These are phyloP conservation scores for Cheilosia urbana DNA, from an alignment of 2,888 invertebrate genomes.

Conservation along the genomic window DNA sequence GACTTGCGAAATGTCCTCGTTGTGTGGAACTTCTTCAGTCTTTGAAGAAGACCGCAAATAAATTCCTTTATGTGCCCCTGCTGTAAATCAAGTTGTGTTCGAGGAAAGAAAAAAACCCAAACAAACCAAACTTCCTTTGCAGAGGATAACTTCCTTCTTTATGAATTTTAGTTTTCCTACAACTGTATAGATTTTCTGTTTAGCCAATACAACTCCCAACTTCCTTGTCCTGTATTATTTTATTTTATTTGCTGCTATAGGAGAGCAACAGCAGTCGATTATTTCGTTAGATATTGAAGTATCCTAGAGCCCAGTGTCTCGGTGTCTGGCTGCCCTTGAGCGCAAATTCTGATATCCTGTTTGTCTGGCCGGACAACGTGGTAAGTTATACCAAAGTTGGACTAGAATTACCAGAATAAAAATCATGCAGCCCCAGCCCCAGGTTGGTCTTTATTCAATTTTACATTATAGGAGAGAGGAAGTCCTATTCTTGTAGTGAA, in stretches of 20 bases:
- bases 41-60: slow-evolving; percentile 56
- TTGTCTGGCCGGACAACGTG: slow-evolving; percentile 42
- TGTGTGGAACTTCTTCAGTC: slow-evolving; percentile 17
- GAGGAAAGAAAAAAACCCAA: slow-evolving; percentile 39
- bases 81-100: slow-evolving; percentile 65
- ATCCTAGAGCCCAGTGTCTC: slow-evolving; percentile 41
- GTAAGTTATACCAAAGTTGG: slow-evolving; percentile 28
- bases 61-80: slow-evolving; percentile 38
- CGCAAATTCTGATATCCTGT: slow-evolving; percentile 59
- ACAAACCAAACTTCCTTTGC: slow-evolving; percentile 54
- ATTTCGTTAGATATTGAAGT: slow-evolving; percentile 55
- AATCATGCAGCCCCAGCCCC: slow-evolving; percentile 36
- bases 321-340: slow-evolving; percentile 55
- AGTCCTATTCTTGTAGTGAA: slow-evolving; percentile 26
- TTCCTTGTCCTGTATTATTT: slow-evolving; percentile 21
- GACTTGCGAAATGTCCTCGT: slow-evolving; percentile 39
- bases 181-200: slow-evolving; percentile 52
- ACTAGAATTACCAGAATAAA: slow-evolving; percentile 60
- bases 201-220: slow-evolving; percentile 49
- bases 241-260: slow-evolving; percentile 21
- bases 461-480: slow-evolving; percentile 23
- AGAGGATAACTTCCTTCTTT: slow-evolving; percentile 39
- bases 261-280: slow-evolving; percentile 63
- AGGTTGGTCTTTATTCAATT: slow-evolving; percentile 62
- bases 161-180: slow-evolving; percentile 3